Conservation (phyloP, 2,888 invertebrate genomes). For the Drosophila acutilabella region DNA sequence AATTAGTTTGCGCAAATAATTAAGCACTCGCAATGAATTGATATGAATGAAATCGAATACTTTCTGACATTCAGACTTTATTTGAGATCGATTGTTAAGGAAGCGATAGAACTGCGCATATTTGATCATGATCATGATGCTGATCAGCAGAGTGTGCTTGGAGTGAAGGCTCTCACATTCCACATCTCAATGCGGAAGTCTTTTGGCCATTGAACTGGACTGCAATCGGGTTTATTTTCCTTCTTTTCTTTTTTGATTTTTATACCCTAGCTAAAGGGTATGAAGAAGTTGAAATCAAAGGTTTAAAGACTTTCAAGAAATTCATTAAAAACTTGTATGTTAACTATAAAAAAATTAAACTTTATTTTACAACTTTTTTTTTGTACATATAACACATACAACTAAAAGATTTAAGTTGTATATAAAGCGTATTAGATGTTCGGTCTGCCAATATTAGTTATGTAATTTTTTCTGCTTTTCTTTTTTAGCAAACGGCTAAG, state of each 20-base stretch:
- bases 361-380: too few species aligned
- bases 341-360: too few species aligned
- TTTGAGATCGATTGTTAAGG: slow-evolving; percentile 19
- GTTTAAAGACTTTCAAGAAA: too few species aligned
- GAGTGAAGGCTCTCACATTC: slow-evolving; percentile 54
- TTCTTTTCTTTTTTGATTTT: not conserved
- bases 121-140: not conserved
- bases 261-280: not conserved
- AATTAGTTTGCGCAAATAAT: slow-evolving; percentile 40
- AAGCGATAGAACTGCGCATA: slow-evolving; percentile 58
- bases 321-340: too few species aligned
- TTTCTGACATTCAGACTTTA: not conserved
- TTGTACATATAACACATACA: too few species aligned
- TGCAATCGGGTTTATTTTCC: slow-evolving; percentile 63
- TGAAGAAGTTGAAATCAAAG: too few species aligned
- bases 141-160: slow-evolving; percentile 40
- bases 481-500: slow-evolving; percentile 1
- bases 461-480: not conserved
- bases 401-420: too few species aligned
- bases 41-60: not conserved
- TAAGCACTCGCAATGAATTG: slow-evolving; percentile 8
- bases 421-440: not conserved
- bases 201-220: slow-evolving; percentile 72
- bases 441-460: not conserved
- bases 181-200: slow-evolving; percentile 71